These are phyloP conservation scores for Pterocles gutturalis DNA, from an alignment of 2,113 vertebrate species.

Conservation along the genomic window DNA sequence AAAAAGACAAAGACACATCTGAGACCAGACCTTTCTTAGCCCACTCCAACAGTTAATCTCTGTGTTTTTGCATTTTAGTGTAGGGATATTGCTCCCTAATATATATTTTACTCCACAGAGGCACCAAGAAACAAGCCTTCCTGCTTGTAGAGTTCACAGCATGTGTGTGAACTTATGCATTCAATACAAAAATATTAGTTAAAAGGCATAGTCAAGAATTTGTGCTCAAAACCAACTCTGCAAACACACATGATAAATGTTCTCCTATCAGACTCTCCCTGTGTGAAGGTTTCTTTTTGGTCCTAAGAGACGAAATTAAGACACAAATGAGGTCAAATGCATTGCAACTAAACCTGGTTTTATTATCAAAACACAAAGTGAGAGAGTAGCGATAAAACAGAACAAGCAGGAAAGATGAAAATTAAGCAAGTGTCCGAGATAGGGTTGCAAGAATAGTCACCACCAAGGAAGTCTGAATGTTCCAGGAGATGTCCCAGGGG, in stretches of 20 bases:
- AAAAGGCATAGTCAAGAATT: not conserved
- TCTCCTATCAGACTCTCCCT: constrained; percentile 33
- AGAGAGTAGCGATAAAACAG: too few species aligned
- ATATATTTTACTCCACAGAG: not conserved
- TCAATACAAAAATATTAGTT: not conserved
- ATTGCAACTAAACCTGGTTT: too few species aligned
- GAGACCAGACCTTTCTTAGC: not conserved
- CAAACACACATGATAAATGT: not conserved
- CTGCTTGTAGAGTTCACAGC: not conserved
- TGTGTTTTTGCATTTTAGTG: not conserved
- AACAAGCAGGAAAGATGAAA: too few species aligned
- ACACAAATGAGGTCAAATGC: too few species aligned
- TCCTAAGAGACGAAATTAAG: too few species aligned
- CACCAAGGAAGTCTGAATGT: too few species aligned
- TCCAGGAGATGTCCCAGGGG: too few species aligned
- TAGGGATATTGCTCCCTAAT: not conserved
- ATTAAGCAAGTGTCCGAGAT: too few species aligned
- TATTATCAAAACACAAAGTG: too few species aligned
- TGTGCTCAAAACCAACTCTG: not conserved
- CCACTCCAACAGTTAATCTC: not conserved
- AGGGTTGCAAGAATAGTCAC: too few species aligned
- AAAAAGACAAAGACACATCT: not conserved
- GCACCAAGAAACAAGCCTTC: not conserved
- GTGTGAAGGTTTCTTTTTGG: too few species aligned
- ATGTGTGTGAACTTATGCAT: not conserved